Conservation (phyloP, 1,140 invertebrate species). For the Pseudomyrmex sp. region DNA sequence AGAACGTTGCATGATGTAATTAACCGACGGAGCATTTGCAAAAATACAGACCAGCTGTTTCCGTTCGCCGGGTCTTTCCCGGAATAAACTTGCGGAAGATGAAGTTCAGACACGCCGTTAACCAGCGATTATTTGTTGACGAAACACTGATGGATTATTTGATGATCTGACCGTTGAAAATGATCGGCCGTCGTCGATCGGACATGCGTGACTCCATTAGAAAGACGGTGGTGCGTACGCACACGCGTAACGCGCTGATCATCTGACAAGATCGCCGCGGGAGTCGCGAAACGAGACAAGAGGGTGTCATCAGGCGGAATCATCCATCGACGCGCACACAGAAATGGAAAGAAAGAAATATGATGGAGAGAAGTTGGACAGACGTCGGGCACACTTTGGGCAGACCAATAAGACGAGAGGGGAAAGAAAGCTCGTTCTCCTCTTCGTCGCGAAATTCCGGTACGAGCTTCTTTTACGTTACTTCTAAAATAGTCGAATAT, state of each 20-base stretch:
- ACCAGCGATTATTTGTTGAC: conserved; percentile 52
- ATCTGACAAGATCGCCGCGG: background rate
- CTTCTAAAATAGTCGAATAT: conserved; percentile 1
- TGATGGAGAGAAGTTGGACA: conserved; percentile 77
- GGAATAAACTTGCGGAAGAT: conserved; percentile 23
- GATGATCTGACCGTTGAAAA: conserved; percentile 45
- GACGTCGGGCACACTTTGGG: conserved; percentile 62
- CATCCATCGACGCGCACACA: conserved; percentile 34
- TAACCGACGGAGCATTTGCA: conserved; percentile 18
- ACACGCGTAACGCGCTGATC: conserved; percentile 1
- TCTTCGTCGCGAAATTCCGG: conserved; percentile 43
- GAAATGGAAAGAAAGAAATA: conserved; percentile 74
- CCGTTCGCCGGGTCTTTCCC: background rate
- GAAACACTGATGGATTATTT: conserved; percentile 46
- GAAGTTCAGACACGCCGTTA: conserved; percentile 19
- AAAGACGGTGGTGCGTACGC: background rate
- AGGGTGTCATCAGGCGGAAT: background rate
- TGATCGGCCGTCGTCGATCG: conserved; percentile 2
- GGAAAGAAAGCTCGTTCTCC: conserved; percentile 78
- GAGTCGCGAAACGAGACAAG: background rate
- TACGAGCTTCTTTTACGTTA: conserved; percentile 24
- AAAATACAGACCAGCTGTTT: conserved; percentile 23
- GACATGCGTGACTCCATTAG: conserved; percentile 34
- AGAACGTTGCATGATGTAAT: conserved; percentile 7
- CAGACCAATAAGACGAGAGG: conserved; percentile 75